Conservation (phyloP, 30 jellyfish, hydroid and myxozoan genomes). For the Catostylus mosaicus region DNA sequence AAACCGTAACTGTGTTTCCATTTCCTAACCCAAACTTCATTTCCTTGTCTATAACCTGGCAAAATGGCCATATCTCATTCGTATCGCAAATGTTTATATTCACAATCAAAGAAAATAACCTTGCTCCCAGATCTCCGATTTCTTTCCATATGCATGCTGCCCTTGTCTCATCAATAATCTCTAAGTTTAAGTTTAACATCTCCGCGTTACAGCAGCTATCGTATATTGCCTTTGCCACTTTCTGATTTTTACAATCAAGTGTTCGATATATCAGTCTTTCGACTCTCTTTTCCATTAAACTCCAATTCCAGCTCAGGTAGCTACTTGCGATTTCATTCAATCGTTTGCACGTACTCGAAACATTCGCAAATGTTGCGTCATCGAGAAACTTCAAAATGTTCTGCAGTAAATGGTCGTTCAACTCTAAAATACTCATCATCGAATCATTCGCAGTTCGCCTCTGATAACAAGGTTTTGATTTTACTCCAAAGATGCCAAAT, state of each 20-base stretch:
- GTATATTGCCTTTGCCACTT: slow-evolving; percentile 1
- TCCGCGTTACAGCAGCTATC: slow-evolving; percentile 58
- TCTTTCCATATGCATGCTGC: not conserved
- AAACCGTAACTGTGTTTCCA: not conserved
- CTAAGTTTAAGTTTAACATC: slow-evolving; percentile 10
- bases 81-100: slow-evolving; percentile 1
- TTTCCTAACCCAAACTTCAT: slow-evolving; percentile 1
- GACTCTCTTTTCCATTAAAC: slow-evolving; percentile 37
- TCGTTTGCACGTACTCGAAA: slow-evolving; percentile 48
- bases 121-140: slow-evolving; percentile 36
- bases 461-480: not conserved
- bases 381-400: slow-evolving; percentile 23
- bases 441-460: not conserved
- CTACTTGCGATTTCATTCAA: slow-evolving; percentile 21
- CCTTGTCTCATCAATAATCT: not conserved
- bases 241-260: not conserved
- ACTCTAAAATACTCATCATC: slow-evolving; percentile 7
- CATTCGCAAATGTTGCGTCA: not conserved
- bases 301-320: slow-evolving; percentile 27
- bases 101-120: slow-evolving; percentile 13
- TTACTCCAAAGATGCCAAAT: not conserved
- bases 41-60: slow-evolving; percentile 32
- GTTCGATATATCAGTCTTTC: slow-evolving; percentile 15
- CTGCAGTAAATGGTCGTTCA: slow-evolving; percentile 24
- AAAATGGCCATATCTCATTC: slow-evolving; percentile 58